These are phyloP conservation scores for Etheostoma perlongum DNA, from an alignment of 2,797 vertebrate species.

Conservation along the genomic window DNA sequence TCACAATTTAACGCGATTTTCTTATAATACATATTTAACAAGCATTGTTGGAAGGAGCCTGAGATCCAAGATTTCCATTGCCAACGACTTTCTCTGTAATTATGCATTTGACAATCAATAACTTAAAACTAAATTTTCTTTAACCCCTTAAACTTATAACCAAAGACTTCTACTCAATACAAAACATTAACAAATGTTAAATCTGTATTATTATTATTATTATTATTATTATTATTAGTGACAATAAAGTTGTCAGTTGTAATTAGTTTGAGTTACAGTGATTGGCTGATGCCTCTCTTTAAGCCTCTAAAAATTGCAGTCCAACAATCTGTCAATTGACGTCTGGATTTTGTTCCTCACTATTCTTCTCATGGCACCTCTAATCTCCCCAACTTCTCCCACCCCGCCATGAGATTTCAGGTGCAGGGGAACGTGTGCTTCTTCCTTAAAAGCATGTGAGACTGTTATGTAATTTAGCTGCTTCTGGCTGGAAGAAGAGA, in stretches of 20 bases:
- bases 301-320: not conserved
- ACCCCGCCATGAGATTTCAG: slow-evolving; percentile 64
- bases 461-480: slow-evolving; percentile 77
- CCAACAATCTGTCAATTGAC: not conserved
- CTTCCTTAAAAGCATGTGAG: slow-evolving; percentile 80
- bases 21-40: not conserved
- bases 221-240: not conserved
- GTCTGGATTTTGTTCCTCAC: slow-evolving; percentile 7
- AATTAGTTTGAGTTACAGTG: not conserved
- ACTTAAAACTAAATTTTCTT: not conserved
- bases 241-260: not conserved
- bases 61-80: not conserved
- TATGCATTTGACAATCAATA: not conserved
- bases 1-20: not conserved
- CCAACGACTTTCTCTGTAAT: not conserved
- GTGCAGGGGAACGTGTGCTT: slow-evolving; percentile 75
- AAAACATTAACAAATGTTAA: not conserved
- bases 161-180: too few relatives aligned
- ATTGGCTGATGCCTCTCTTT: slow-evolving; percentile 2
- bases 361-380: slow-evolving; percentile 27
- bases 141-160: not conserved
- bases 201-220: not conserved
- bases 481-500: slow-evolving; percentile 66
- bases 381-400: slow-evolving; percentile 43
- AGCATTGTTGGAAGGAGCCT: not conserved